These are phyloP conservation scores for Cryptocephalus moraei DNA, from an alignment of 2,888 invertebrate species.

Conservation along the genomic window DNA sequence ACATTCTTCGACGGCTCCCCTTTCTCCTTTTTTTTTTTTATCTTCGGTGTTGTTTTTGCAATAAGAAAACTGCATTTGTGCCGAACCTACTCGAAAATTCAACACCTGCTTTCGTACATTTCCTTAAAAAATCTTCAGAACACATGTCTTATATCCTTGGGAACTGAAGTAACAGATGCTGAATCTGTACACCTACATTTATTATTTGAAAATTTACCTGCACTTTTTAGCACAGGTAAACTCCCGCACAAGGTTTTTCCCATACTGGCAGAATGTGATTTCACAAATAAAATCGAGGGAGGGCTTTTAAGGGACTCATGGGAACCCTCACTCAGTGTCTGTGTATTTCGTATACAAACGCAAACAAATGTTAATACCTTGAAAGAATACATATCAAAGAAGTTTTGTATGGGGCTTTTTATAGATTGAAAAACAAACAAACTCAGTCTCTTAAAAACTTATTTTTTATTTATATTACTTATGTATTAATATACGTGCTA, in stretches of 20 bases:
- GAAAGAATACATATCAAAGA: no score
- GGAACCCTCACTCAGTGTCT: no score
- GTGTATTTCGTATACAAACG: no score
- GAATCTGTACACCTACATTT: neutral
- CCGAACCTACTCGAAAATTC: slow-evolving; percentile 15
- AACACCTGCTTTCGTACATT: slow-evolving; percentile 26
- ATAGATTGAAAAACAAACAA: no score
- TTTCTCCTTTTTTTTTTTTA: neutral
- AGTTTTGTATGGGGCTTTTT: no score
- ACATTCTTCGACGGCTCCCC: neutral
- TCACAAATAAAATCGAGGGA: no score
- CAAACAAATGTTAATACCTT: no score
- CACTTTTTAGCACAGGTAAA: slow-evolving; percentile 21
- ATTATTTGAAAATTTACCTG: slow-evolving; percentile 22
- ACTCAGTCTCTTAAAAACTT: no score
- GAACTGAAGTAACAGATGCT: slow-evolving; percentile 27
- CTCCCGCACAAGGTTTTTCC: neutral
- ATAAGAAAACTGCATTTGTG: slow-evolving; percentile 10
- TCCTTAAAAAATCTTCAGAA: slow-evolving; percentile 27
- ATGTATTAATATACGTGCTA: no score
- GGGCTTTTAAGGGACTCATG: no score
- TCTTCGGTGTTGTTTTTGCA: slow-evolving; percentile 5
- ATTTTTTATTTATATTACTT: no score
- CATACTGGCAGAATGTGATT: no score
- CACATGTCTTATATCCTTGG: slow-evolving; percentile 28